Conservation (phyloP, 2,888 invertebrate species). For the Quadroppia sp. region DNA sequence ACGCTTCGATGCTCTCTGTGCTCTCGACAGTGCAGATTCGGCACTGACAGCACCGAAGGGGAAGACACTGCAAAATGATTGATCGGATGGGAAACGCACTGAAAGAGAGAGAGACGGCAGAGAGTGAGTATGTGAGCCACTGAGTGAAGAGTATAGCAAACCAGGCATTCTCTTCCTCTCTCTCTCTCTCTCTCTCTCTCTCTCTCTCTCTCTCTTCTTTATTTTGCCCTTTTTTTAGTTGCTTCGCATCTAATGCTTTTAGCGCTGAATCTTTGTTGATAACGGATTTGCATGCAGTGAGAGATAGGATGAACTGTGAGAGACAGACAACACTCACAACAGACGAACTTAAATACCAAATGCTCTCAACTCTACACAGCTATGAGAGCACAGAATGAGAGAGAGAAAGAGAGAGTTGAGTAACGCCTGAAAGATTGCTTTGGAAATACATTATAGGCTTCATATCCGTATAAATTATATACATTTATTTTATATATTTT, state of each 20-base stretch:
- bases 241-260: conserved; percentile 20
- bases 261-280: conserved; percentile 27
- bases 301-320: conserved; percentile 17
- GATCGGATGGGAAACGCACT: conserved; percentile 25
- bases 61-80: conserved; percentile 33
- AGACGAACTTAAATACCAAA: conserved; percentile 5
- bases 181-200: conserved; percentile 16
- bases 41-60: conserved; percentile 34
- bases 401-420: background rate
- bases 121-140: background rate
- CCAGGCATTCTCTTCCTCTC: background rate
- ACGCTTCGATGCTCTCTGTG: conserved; percentile 40
- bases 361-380: background rate
- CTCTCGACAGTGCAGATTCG: conserved; percentile 35
- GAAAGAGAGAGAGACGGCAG: conserved; percentile 20
- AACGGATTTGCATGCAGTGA: conserved; percentile 29
- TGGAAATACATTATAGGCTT: background rate
- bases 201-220: background rate
- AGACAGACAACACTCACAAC: no score
- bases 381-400: background rate
- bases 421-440: conserved; percentile 2
- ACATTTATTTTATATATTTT: conserved; percentile 14
- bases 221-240: conserved; percentile 32
- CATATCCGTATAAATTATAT: conserved; percentile 22
- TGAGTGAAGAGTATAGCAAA: background rate